Conservation (phyloP, 2,113 vertebrate species). For the Saiga tatarica region DNA sequence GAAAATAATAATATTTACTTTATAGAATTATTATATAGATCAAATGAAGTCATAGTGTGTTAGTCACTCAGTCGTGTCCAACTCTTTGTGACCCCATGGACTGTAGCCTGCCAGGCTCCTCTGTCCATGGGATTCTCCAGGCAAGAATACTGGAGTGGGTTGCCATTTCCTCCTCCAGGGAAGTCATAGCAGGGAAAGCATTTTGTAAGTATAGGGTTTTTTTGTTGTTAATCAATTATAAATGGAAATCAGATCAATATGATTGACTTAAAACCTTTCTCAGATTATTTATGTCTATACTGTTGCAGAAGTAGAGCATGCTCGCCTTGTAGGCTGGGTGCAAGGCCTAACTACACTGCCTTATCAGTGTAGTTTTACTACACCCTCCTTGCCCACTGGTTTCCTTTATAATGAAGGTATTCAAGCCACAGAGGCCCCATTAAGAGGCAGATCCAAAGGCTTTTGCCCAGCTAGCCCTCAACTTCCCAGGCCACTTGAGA, state of each 20-base stretch:
- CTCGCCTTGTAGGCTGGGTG: neutral
- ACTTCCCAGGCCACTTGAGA: neutral
- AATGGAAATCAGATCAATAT: conserved; percentile 23
- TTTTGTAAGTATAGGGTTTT: neutral
- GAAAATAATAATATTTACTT: neutral
- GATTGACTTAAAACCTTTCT: neutral
- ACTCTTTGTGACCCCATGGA: neutral
- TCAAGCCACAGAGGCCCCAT: neutral
- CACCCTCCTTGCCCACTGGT: neutral
- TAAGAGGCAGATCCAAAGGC: neutral
- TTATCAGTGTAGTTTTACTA: neutral
- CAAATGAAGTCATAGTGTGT: neutral
- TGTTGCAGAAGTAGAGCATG: neutral
- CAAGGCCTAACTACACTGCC: neutral
- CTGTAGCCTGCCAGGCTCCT: neutral
- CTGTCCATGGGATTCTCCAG: neutral
- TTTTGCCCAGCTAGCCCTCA: neutral
- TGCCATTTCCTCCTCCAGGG: neutral
- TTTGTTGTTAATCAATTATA: neutral
- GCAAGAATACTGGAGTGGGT: neutral
- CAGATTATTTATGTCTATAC: neutral
- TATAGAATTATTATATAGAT: neutral
- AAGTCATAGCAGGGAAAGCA: neutral
- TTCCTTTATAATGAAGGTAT: neutral
- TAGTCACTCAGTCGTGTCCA: neutral